Conservation (phyloP, 1,140 invertebrate species). For the Panonychus citri region DNA sequence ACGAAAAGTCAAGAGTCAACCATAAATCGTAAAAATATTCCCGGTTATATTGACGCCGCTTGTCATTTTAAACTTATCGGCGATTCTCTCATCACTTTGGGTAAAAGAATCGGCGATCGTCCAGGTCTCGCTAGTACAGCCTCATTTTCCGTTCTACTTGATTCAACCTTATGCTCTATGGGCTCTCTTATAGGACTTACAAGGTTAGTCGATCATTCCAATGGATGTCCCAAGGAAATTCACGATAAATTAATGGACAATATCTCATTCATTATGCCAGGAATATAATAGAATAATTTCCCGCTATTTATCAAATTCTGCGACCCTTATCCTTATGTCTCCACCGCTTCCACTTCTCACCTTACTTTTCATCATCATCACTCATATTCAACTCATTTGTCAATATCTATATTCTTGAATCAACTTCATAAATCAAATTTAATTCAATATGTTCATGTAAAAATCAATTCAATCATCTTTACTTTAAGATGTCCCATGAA, state of each 20-base stretch:
- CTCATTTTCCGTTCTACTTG: slow-evolving; percentile 73
- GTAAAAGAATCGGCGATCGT: slow-evolving; percentile 74
- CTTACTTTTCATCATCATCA: neutral
- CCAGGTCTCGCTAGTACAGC: slow-evolving; percentile 68
- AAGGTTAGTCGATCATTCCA: slow-evolving; percentile 48
- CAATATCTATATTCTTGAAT: too few relatives aligned
- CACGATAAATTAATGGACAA: slow-evolving; percentile 63
- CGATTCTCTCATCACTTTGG: slow-evolving; percentile 76
- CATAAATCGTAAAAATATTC: neutral
- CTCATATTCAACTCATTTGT: too few relatives aligned
- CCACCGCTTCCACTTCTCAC: neutral
- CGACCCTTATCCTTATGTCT: neutral
- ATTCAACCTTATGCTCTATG: slow-evolving; percentile 75
- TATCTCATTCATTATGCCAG: slow-evolving; percentile 90
- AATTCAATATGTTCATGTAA: too few relatives aligned
- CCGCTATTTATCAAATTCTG: too few relatives aligned
- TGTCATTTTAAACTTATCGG: slow-evolving; percentile 76
- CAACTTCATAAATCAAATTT: too few relatives aligned
- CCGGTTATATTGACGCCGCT: slow-evolving; percentile 61
- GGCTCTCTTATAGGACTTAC: slow-evolving; percentile 69
- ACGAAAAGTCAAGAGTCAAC: neutral
- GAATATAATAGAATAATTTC: slow-evolving; percentile 35
- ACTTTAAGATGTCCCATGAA: too few relatives aligned
- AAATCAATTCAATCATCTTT: too few relatives aligned
- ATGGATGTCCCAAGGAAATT: slow-evolving; percentile 41